Conservation (phyloP, 2,888 invertebrate species). For the Therioaphis trifolii region DNA sequence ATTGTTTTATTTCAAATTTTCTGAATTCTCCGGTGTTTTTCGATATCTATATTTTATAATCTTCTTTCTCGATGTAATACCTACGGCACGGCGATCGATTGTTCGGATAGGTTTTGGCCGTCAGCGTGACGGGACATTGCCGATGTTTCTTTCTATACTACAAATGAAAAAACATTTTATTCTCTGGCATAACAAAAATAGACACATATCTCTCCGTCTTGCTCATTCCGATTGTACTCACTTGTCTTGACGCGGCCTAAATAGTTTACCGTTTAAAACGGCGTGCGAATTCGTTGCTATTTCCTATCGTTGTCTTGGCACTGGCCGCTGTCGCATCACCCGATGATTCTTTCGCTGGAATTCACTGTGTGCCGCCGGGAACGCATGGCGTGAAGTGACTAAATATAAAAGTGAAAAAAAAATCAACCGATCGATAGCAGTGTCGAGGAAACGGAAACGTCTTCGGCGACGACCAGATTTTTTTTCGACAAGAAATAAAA, state of each 20-base stretch:
- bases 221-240: constrained; percentile 44
- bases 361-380: background rate
- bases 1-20: no score
- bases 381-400: constrained; percentile 6
- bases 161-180: constrained; percentile 42
- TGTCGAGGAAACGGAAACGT: background rate
- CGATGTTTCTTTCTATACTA: constrained; percentile 3
- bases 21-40: no score
- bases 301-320: constrained; percentile 53
- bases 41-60: background rate
- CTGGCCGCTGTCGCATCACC: constrained; percentile 29
- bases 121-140: background rate
- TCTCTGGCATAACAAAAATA: constrained; percentile 43
- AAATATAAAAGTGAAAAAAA: constrained; percentile 42
- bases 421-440: background rate
- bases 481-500: background rate
- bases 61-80: background rate
- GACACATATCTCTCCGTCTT: constrained; percentile 37
- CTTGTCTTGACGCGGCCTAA: constrained; percentile 45
- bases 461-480: background rate
- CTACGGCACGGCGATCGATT: constrained; percentile 1
- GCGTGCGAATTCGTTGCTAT: constrained; percentile 56
- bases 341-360: constrained; percentile 32
- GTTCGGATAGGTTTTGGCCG: constrained; percentile 11
- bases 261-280: constrained; percentile 54